Percentiles rank a stretch among this genome's conserved stretches.
These are phyloP conservation scores for Enteromius fasciolatus DNA, from an alignment of 2,797 vertebrate species.

Conservation along the genomic window DNA sequence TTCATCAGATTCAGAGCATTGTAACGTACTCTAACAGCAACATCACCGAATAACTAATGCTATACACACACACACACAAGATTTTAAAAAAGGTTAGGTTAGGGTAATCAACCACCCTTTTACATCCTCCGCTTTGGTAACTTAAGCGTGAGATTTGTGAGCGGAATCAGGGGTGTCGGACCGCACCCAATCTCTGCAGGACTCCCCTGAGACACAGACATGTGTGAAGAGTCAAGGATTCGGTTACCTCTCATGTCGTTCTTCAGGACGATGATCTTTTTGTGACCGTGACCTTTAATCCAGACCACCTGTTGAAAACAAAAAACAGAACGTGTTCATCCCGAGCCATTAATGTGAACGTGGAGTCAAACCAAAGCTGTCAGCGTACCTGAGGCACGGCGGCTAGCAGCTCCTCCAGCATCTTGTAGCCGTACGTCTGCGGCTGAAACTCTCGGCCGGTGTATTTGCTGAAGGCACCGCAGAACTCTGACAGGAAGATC, in stretches of 20 bases:
- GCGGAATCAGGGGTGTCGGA: not conserved
- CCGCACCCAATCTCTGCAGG: not conserved
- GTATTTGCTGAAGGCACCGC: constrained; percentile 88
- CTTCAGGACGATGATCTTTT: constrained; percentile 97
- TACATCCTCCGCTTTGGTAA: not conserved
- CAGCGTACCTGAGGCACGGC: constrained; percentile 90
- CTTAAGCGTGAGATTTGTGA: not conserved
- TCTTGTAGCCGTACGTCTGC: constrained; percentile 84
- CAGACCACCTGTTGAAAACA: constrained; percentile 87
- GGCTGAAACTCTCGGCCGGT: constrained; percentile 85
- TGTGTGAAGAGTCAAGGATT: not conserved
- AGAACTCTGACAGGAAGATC: constrained; percentile 95
- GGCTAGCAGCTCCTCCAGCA: constrained; percentile 87
- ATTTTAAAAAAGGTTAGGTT: too few species aligned
- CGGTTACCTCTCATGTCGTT: constrained; percentile 96
- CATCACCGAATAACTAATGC: too few species aligned
- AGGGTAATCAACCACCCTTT: too few species aligned
- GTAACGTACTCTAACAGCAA: too few species aligned
- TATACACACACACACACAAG: too few species aligned
- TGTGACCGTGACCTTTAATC: constrained; percentile 98
- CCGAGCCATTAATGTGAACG: not conserved
- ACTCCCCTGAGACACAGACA: not conserved
- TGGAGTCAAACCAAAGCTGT: not conserved
- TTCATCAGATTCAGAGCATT: too few species aligned
- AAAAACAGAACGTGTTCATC: not conserved